phyloP scores from a whole-genome alignment of 2,888 invertebrate species.

The Cabera pusaria region DNA sequence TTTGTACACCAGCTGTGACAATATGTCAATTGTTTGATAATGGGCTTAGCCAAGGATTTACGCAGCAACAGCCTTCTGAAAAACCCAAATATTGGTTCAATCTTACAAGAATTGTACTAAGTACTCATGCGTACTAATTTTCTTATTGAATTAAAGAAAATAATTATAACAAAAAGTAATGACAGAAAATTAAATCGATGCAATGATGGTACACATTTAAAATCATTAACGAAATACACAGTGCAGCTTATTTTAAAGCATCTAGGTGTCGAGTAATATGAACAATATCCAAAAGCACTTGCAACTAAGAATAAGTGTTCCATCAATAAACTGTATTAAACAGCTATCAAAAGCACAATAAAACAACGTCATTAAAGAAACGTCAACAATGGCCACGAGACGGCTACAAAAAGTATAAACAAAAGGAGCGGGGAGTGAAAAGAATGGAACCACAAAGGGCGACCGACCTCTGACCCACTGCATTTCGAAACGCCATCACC shows the following conservation, averaged over 20 bases:
- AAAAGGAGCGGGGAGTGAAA: slow-evolving; percentile 38
- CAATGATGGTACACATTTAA: no score
- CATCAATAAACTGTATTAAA: no score
- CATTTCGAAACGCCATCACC: slow-evolving; percentile 39
- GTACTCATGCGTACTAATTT: no score
- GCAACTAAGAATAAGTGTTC: no score
- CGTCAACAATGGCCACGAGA: slow-evolving; percentile 23
- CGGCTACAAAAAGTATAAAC: slow-evolving; percentile 46
- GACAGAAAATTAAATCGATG: no score
- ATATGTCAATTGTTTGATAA: slow-evolving; percentile 32
- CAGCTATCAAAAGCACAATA: slow-evolving; percentile 14
- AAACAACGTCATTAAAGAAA: slow-evolving; percentile 13
- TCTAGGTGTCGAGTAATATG: no score
- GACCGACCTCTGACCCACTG: slow-evolving; percentile 50
- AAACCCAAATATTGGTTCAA: slow-evolving; percentile 1
- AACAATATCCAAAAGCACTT: no score
- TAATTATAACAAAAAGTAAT: no score
- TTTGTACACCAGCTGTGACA: slow-evolving; percentile 42
- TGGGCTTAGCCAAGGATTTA: slow-evolving; percentile 18
- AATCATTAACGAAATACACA: no score
- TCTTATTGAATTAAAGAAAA: no score
- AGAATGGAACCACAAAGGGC: slow-evolving; percentile 35
- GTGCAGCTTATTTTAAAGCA: no score
- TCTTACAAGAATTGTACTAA: no score
- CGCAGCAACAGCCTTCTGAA: slow-evolving; percentile 5